Conservation (phyloP, 2,113 vertebrate species). For the Seriola dumerili region DNA sequence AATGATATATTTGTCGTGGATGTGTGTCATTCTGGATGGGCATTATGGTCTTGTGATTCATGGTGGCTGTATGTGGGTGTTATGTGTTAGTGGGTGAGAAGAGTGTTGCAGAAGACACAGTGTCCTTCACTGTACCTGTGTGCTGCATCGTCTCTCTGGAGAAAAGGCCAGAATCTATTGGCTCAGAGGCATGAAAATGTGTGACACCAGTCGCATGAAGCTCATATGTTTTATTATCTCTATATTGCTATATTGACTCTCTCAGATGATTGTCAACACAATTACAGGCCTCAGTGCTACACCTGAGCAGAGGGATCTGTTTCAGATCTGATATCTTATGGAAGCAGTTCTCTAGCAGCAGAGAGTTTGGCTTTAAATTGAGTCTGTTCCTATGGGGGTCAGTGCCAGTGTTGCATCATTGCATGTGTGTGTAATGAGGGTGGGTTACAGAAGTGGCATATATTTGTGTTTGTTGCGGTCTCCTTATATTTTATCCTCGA, state of each 20-base stretch:
- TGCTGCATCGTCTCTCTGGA: slow-evolving; percentile 56
- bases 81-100: slow-evolving; percentile 11
- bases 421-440: slow-evolving; percentile 11
- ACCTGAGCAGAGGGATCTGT: slow-evolving; percentile 20
- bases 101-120: slow-evolving; percentile 45
- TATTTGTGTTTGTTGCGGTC: slow-evolving; percentile 41
- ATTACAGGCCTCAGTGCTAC: slow-evolving; percentile 9
- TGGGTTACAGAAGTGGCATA: slow-evolving; percentile 16
- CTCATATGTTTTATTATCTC: slow-evolving; percentile 25
- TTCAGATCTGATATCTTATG: slow-evolving; percentile 30
- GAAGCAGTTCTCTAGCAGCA: slow-evolving; percentile 38
- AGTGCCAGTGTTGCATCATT: slow-evolving; percentile 17
- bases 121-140: slow-evolving; percentile 67
- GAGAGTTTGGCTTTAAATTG: slow-evolving; percentile 59
- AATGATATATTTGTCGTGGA: background rate
- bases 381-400: slow-evolving; percentile 37
- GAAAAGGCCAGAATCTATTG: slow-evolving; percentile 49
- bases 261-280: slow-evolving; percentile 31
- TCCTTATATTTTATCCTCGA: slow-evolving; percentile 23
- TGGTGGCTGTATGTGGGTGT: slow-evolving; percentile 10
- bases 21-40: background rate
- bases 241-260: slow-evolving; percentile 22
- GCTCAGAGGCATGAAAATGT: slow-evolving; percentile 41
- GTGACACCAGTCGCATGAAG: slow-evolving; percentile 17
- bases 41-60: background rate